Evolutionary conservation across 1,140 invertebrate species (phyloP).

Genomic region (Cotesia chilonis): DNA sequence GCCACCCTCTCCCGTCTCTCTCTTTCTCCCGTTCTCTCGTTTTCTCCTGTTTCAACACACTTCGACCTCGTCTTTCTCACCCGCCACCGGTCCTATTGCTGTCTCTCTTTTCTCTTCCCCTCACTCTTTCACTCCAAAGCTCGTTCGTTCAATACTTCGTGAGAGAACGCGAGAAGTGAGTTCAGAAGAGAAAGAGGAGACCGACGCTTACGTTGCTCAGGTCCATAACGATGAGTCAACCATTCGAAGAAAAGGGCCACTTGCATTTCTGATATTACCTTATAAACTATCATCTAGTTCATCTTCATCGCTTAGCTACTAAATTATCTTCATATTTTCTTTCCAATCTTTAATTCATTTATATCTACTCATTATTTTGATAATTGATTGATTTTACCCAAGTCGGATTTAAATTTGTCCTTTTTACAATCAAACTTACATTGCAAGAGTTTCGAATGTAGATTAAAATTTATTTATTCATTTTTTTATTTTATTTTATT

Average conservation of each 20-base stretch:
- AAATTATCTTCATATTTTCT: background rate
- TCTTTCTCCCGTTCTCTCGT: background rate
- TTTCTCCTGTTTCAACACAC: conserved; percentile 35
- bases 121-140: conserved; percentile 37
- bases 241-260: conserved; percentile 15
- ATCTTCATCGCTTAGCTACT: background rate
- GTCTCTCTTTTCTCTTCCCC: conserved; percentile 42
- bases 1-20: conserved; percentile 42
- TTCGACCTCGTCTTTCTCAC: conserved; percentile 41
- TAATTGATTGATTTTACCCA: background rate
- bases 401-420: too few relatives aligned
- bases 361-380: conserved; percentile 12
- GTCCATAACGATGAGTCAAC: conserved; percentile 19
- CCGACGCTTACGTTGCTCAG: background rate
- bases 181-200: conserved; percentile 38
- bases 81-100: conserved; percentile 39
- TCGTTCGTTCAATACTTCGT: conserved; percentile 60
- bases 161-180: conserved; percentile 48
- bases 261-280: background rate
- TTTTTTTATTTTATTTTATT: too few relatives aligned
- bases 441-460: too few relatives aligned
- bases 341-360: background rate
- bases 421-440: too few relatives aligned
- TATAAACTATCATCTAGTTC: background rate
- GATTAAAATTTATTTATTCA: too few relatives aligned